phyloP scores from a whole-genome alignment of 2,797 vertebrate genomes.

The Oceanodroma leucorhoa region DNA sequence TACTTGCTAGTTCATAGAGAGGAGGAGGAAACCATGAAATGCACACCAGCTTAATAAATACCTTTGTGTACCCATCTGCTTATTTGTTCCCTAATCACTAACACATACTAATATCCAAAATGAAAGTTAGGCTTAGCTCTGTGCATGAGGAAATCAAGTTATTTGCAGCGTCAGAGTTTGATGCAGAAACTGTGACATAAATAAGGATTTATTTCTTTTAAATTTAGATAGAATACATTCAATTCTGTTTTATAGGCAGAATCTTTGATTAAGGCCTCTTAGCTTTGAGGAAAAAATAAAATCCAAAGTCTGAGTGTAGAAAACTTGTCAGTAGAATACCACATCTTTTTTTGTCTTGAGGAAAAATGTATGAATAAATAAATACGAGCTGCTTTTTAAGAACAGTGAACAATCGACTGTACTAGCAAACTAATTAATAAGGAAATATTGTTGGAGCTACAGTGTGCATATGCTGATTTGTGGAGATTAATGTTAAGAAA shows the following conservation, averaged over 20 bases:
- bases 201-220: not conserved
- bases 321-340: not conserved
- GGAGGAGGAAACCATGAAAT: not conserved
- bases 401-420: not conserved
- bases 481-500: not conserved
- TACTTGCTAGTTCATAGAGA: not conserved
- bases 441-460: not conserved
- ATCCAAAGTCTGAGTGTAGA: not conserved
- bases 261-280: not conserved
- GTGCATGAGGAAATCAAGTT: not conserved
- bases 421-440: not conserved
- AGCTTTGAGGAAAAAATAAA: not conserved
- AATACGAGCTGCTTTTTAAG: not conserved
- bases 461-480: not conserved
- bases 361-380: not conserved
- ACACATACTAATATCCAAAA: not conserved
- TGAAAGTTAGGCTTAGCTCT: not conserved
- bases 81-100: not conserved
- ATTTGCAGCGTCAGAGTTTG: not conserved
- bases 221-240: not conserved
- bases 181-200: not conserved
- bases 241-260: not conserved
- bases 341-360: not conserved
- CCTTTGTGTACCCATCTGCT: not conserved
- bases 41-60: not conserved